Conservation (phyloP, 2,113 vertebrate genomes). For the Micromys minutus region DNA sequence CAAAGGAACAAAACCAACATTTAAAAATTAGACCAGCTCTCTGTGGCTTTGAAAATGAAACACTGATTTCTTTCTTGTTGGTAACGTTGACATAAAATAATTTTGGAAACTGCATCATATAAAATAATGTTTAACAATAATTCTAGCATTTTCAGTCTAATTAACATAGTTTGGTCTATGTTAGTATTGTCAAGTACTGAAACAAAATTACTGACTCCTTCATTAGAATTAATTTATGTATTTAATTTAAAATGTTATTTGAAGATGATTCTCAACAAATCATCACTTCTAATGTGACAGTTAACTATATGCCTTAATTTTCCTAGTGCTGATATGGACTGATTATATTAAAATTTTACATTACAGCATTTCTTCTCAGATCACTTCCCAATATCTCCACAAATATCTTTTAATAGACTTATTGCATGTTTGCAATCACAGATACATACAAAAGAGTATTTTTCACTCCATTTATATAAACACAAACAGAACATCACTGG, state of each 20-base stretch:
- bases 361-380: neutral
- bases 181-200: neutral
- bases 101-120: conserved; percentile 3
- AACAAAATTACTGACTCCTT: neutral
- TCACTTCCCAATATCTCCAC: neutral
- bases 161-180: neutral
- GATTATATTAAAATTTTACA: neutral
- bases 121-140: neutral
- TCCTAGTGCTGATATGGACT: neutral
- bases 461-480: neutral
- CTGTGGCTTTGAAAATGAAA: neutral
- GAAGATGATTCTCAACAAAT: neutral
- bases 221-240: neutral
- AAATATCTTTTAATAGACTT: neutral
- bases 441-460: neutral
- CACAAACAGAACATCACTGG: neutral
- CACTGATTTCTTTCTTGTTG: conserved; percentile 4
- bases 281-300: neutral
- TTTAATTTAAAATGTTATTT: conserved; percentile 33
- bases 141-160: neutral
- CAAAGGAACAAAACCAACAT: neutral
- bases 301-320: neutral
- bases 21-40: neutral
- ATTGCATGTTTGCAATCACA: neutral
- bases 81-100: neutral